A percentile compares a stretch with the other conserved stretches of the same genome.
phyloP scores from a whole-genome alignment of 2,888 invertebrate genomes.

The Malachius bipustulatus region DNA sequence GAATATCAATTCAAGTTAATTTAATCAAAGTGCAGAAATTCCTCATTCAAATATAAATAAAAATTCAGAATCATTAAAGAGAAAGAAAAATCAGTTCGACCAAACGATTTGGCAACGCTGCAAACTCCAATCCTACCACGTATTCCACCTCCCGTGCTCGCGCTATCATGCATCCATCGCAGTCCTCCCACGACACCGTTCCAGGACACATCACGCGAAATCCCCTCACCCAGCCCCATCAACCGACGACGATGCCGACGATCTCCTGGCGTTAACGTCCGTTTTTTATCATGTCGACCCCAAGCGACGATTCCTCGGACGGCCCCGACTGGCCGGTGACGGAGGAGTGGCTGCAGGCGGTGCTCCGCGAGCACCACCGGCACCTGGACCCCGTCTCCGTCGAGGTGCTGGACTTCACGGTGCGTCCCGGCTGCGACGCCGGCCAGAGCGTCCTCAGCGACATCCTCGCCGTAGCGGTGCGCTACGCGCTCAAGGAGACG shows the following conservation, averaged over 20 bases:
- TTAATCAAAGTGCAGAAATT: no score
- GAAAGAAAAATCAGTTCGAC: no score
- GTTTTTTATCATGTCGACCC: no score
- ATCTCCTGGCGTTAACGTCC: no score
- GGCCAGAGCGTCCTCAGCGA: conserved; percentile 66
- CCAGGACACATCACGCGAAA: not conserved
- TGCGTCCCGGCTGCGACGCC: conserved; percentile 47
- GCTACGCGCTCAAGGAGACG: conserved; percentile 41
- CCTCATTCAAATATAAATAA: no score
- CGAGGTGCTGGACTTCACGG: conserved; percentile 40
- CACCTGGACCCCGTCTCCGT: conserved; percentile 31
- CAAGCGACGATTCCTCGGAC: conserved; percentile 41
- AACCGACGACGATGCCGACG: conserved; percentile 37
- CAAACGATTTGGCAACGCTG: conserved; percentile 2
- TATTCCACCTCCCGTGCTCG: not conserved
- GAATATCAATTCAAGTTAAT: no score
- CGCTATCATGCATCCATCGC: conserved; percentile 4
- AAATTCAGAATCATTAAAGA: no score
- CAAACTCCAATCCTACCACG: not conserved
- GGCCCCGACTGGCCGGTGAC: conserved; percentile 43
- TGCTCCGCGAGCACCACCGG: conserved; percentile 40
- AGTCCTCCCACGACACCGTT: not conserved
- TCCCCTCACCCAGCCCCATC: not conserved
- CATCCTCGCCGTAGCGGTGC: conserved; percentile 62
- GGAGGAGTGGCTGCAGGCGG: conserved; percentile 44